A percentile compares a stretch with the other conserved stretches of the same genome.
These are phyloP conservation scores for Gymnocheta viridis DNA, from an alignment of 2,888 invertebrate genomes.

Conservation along the genomic window DNA sequence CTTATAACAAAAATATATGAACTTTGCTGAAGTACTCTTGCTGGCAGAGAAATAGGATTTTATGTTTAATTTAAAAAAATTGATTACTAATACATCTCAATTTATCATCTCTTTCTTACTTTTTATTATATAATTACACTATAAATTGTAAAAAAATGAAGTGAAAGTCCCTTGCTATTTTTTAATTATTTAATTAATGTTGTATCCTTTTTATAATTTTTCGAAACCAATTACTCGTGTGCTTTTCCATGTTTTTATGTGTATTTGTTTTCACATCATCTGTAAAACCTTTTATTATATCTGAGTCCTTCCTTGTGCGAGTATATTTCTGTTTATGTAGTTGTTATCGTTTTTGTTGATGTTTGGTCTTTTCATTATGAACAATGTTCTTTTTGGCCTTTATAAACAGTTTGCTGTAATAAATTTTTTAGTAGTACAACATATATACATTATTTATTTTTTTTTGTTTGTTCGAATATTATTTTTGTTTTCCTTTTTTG, in stretches of 20 bases:
- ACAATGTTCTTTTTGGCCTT: conserved; percentile 54
- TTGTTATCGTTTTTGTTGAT: conserved; percentile 22
- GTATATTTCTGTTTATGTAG: conserved; percentile 1
- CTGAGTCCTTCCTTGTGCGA: not conserved
- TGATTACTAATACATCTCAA: conserved; percentile 15
- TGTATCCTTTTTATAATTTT: conserved; percentile 49
- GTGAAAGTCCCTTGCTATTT: conserved; percentile 44
- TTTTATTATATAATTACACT: not conserved
- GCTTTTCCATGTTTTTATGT: not conserved
- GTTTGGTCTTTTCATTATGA: conserved; percentile 42
- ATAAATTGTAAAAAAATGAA: conserved; percentile 35
- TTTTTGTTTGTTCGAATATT: conserved; percentile 16
- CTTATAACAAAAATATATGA: too few relatives aligned
- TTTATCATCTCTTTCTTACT: conserved; percentile 31
- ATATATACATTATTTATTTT: not conserved
- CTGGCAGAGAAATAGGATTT: too few relatives aligned
- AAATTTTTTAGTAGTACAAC: conserved; percentile 37
- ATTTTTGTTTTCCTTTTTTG: conserved; percentile 5
- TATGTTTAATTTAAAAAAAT: not conserved
- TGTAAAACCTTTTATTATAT: not conserved
- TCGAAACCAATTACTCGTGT: conserved; percentile 52
- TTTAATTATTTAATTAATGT: conserved; percentile 56
- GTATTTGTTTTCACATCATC: not conserved
- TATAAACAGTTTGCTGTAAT: conserved; percentile 56
- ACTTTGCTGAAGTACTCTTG: too few relatives aligned